Evolutionary conservation across 1,140 invertebrate species (phyloP), one percentile per base, ranked within the genome.

Genomic region (Bradynema listronoti): DNA sequence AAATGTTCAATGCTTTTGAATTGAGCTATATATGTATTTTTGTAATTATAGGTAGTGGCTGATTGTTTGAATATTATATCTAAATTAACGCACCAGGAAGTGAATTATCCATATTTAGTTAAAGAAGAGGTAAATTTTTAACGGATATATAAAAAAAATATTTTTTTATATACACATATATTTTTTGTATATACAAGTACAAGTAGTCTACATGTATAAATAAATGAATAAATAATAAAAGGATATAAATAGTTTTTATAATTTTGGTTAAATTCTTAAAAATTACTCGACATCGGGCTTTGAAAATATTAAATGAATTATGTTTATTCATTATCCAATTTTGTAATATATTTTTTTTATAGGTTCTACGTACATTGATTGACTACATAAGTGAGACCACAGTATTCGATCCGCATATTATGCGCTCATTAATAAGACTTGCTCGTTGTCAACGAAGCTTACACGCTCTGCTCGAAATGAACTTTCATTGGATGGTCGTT

Each of bases 401-500:
- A n/a, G 54, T 16, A 25, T 19, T 61, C 52, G 58, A 61, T 24
- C 32, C 41, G n/a, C 58, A 43, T 4, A 34, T 61, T 16, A 29
- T 27, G 4, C 32, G 58, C 14, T 41, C 56, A 1, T 24, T 61
- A 22, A 41, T 24, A 22, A 39, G 58, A 4, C 32, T 61, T 19
- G 56, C 51, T 16, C 33, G 58, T 11, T 39, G 46, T 30, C 29
- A 61, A 14, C 56, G 25, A 9, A 45, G 57, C 11, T 43, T 61
- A 29, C 58, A 61, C 32, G 22, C 36, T 3, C 29, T 61, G 57
- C 58, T 61, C 29, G 58, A 61, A 3, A 61, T 61, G 58, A 33
- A 61, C 32, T 61, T 61, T 43, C 50, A 59, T 5, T 43, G 45
- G 24, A 41, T 61, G 24, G 47, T 61, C 11, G 47, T 61, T 19